Percentiles rank a stretch among this genome's conserved stretches.
Conservation (phyloP, 2,888 invertebrate genomes). For the Drosophila subquinaria region DNA sequence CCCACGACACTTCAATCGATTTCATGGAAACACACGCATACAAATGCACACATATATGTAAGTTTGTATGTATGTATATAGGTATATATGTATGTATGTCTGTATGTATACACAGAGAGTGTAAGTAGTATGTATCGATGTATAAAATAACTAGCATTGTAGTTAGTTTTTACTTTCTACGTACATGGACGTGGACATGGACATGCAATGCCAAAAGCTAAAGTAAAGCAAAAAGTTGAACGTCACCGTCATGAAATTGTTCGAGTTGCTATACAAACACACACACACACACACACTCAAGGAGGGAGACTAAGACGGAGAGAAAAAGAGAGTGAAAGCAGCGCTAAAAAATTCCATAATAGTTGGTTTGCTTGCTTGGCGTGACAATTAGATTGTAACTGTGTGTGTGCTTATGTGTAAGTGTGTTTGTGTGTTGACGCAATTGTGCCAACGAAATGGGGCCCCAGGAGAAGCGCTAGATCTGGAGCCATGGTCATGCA, state of each 20-base stretch:
- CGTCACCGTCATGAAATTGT: constrained; percentile 70
- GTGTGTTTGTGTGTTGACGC: constrained; percentile 60
- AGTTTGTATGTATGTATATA: too few relatives aligned
- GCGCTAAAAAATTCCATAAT: constrained; percentile 76
- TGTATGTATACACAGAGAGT: neutral
- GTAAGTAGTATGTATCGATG: constrained; percentile 29
- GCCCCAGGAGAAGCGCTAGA: constrained; percentile 42
- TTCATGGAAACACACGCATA: constrained; percentile 42
- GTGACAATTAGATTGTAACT: constrained; percentile 76
- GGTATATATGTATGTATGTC: too few relatives aligned
- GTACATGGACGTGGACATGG: constrained; percentile 66
- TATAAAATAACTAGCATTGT: constrained; percentile 50
- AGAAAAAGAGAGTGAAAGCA: constrained; percentile 20
- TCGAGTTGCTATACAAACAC: constrained; percentile 44
- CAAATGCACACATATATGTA: constrained; percentile 15
- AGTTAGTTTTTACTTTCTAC: constrained; percentile 74
- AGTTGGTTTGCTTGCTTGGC: constrained; percentile 70
- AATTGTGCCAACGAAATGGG: constrained; percentile 72
- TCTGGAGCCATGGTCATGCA: constrained; percentile 44
- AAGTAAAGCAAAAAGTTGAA: constrained; percentile 70
- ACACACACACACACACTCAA: neutral
- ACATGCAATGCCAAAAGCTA: constrained; percentile 75
- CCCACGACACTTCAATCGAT: constrained; percentile 66
- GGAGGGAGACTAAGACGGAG: neutral
- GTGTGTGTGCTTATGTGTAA: constrained; percentile 45